These are phyloP conservation scores for Phrynocephalus vlangalii DNA, from an alignment of 2,797 vertebrate genomes.

Conservation along the genomic window DNA sequence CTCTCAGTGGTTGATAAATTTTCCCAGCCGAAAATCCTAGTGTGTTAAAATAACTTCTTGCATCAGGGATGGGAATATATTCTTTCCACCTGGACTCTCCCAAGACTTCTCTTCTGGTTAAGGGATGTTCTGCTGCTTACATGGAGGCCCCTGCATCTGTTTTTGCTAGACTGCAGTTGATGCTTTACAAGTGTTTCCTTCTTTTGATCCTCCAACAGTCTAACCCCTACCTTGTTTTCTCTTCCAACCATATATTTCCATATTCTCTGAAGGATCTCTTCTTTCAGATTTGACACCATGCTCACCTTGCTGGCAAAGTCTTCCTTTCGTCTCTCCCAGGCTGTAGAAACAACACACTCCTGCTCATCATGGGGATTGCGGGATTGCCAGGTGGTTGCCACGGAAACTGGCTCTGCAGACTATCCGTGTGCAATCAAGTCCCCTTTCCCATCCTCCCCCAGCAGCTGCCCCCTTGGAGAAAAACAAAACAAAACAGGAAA, in stretches of 20 bases:
- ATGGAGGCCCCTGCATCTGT: background rate
- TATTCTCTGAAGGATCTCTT: background rate
- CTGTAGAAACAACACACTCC: slow-evolving; percentile 50
- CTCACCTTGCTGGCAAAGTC: slow-evolving; percentile 31
- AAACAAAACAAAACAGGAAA: background rate
- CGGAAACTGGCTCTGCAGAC: slow-evolving; percentile 61
- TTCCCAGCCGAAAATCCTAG: too few species aligned
- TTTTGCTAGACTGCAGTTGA: too few species aligned
- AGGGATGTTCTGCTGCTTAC: background rate
- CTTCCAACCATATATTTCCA: accelerated
- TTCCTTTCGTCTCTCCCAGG: slow-evolving; percentile 67
- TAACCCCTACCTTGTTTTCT: background rate
- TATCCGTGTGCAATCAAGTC: slow-evolving; percentile 56
- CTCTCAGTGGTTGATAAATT: too few species aligned
- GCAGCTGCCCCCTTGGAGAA: slow-evolving; percentile 44
- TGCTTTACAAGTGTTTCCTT: background rate
- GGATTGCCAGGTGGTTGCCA: slow-evolving; percentile 73
- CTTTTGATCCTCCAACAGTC: background rate
- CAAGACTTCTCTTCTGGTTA: background rate
- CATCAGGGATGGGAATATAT: too few species aligned
- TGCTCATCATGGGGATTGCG: slow-evolving; percentile 75
- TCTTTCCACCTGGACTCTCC: background rate
- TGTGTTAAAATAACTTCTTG: too few species aligned
- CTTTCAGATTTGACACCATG: background rate
- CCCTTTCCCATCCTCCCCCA: slow-evolving; percentile 56